Evolutionary conservation across 2,797 vertebrate genomes (phyloP).

Genomic region (Peromyscus aztecus): DNA sequence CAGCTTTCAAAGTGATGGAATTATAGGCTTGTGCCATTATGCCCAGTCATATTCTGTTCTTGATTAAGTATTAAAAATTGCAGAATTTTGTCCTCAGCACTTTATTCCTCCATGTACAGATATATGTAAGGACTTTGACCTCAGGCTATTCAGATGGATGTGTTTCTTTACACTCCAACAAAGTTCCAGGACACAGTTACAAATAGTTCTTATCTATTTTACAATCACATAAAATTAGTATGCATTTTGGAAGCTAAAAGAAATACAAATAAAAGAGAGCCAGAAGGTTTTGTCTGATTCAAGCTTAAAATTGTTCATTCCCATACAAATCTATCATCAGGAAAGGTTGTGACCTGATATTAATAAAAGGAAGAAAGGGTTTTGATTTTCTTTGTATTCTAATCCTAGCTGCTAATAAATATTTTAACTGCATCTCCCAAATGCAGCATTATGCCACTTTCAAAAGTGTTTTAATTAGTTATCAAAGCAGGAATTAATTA

Average conservation of each 20-base stretch:
- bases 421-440: slow-evolving; percentile 56
- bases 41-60: not conserved
- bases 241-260: slow-evolving; percentile 2
- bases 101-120: not conserved
- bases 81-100: not conserved
- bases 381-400: slow-evolving; percentile 58
- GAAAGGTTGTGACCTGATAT: slow-evolving; percentile 58
- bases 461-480: slow-evolving; percentile 62
- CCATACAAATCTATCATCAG: slow-evolving; percentile 25
- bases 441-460: slow-evolving; percentile 14
- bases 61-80: not conserved
- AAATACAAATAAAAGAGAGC: slow-evolving; percentile 42
- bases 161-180: not conserved
- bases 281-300: not conserved
- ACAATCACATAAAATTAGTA: slow-evolving; percentile 31
- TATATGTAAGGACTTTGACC: not conserved
- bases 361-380: slow-evolving; percentile 45
- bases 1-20: not conserved
- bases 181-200: slow-evolving; percentile 5
- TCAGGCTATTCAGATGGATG: not conserved
- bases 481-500: slow-evolving; percentile 58
- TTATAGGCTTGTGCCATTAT: not conserved
- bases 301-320: slow-evolving; percentile 47
- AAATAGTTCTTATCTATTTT: not conserved
- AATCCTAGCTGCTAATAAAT: slow-evolving; percentile 53